Base-by-base conservation (phyloP, 2,888 invertebrate genomes). In the Scaptomyza parva region DNA sequence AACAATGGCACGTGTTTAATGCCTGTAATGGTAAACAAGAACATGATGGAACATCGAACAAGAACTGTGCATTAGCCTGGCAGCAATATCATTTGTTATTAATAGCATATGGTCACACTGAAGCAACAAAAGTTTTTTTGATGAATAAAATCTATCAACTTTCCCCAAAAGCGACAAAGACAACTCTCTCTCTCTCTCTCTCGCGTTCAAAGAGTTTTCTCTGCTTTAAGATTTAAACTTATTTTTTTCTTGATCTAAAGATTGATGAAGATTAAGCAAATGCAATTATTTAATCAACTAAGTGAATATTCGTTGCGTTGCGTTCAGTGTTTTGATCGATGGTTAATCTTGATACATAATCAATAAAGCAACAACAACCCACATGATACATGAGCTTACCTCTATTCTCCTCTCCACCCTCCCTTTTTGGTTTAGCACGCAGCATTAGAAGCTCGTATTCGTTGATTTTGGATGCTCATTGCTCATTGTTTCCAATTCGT, bases 61-160 rank as follows among this genome's bases (percentile, higher is more conserved):
- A 43, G 43, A 44, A 11, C 70, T 62, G 41, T 65, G 51, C 58
- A 74, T 65, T 73, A 70, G 61, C 48, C 66, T 53, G 61, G 58
- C 66, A 52, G 59, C 61, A 66, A 59, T 70, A 70, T 60, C 40
- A 58, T 74, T 62, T 74, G 48, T 53, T 70, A 75, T 74, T 70
- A 75, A 74, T 75, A 62, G 59, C 75, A 70, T 48, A 74, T 62
- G 70, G 59, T 59, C 58, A 66, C 67, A 74, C 54, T 70, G 60
- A 17, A 12, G 17, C 47, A 44, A 60, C 40, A 48, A 52, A 51
- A 69, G n/a, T 53, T n/a, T n/a, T n/a, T n/a, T n/a, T n/a, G n/a
- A n/a, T n/a, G n/a, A n/a, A n/a, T n/a, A n/a, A n/a, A n/a, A n/a
- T n/a, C n/a, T n/a, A n/a, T n/a, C n/a, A n/a, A n/a, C n/a, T n/a